These are phyloP conservation scores for Melanostoma scalare DNA, from an alignment of 2,888 invertebrate genomes.

Conservation along the genomic window DNA sequence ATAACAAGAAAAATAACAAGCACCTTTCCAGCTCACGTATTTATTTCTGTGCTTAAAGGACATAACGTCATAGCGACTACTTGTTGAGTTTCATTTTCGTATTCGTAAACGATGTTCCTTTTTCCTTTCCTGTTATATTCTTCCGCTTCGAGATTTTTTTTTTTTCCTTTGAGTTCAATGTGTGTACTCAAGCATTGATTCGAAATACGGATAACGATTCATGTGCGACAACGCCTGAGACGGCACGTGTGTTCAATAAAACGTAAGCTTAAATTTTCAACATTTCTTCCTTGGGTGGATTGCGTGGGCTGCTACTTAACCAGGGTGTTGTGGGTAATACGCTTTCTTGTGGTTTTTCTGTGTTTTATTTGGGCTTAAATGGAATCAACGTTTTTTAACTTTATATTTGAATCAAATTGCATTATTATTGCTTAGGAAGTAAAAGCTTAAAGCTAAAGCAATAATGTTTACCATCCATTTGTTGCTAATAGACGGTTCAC, in stretches of 20 bases:
- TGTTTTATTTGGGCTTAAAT: too few relatives aligned
- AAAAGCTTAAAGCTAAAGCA: too few relatives aligned
- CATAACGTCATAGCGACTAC: conserved; percentile 7
- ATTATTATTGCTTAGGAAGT: too few relatives aligned
- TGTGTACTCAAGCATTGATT: neutral
- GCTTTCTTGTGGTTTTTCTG: conserved; percentile 24
- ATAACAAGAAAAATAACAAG: conserved; percentile 7
- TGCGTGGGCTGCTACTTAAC: neutral
- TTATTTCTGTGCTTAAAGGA: neutral
- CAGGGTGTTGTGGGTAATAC: neutral
- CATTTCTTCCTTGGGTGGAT: neutral
- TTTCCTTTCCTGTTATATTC: too few relatives aligned
- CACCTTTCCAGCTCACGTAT: too few relatives aligned
- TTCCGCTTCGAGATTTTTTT: too few relatives aligned
- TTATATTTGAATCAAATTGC: too few relatives aligned
- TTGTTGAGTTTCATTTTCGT: conserved; percentile 27
- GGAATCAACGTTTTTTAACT: too few relatives aligned
- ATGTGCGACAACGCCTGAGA: conserved; percentile 15
- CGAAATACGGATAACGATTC: conserved; percentile 16
- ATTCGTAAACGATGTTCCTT: too few relatives aligned
- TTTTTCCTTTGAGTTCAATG: neutral
- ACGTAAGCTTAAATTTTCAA: conserved; percentile 18
- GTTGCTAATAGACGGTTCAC: too few relatives aligned
- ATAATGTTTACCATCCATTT: too few relatives aligned
- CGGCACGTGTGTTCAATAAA: conserved; percentile 51